Evolutionary conservation across 2,113 vertebrate species (phyloP), one percentile per base, ranked within the genome.

Genomic region (Isichthys henryi): DNA sequence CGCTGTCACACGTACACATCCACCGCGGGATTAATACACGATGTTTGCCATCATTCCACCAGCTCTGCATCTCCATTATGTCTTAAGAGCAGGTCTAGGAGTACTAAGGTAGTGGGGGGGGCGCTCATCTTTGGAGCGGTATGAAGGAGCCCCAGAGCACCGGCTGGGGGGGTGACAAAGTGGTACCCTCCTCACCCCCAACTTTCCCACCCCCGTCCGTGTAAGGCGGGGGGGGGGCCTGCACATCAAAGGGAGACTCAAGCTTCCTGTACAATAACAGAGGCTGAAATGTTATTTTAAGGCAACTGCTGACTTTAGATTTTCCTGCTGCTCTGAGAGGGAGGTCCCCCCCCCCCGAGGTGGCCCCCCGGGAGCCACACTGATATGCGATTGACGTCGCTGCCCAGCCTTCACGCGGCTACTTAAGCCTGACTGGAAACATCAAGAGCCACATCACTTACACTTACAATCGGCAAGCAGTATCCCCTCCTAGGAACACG

Each of bases 211-310:
- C 86, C 70, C 80, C 70, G 17, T 90, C 89, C 58, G 74, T 82
- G 89, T 90, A 87, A 74, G 9, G 48, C 21, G 62, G 50, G 85
- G 39, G 62, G 50, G 85, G 39, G 31, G 70, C 50, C 50, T 53
- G 11, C 21, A 62, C 58, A 88, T 90, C 86, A 90, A 88, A 88
- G 89, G 84, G 39, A 85, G 66, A 90, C 27, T 82, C 49, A 53
- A 23, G 74, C 87, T 90, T 88, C 39, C 49, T 23, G 13, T n/a
- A 87, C 48, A 90, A 90, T 56, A 90, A 87, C 89, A 88, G 86
- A 74, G 74, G 39, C 48, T 83, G 50, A 87, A 52, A 88, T 90
- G 86, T 90, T 83, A 90, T 90, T 90, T 58, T 87, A 88, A 88
- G 89, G 46, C 23, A 21, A 17, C 39, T 90, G 66, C 88, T 83